Evolutionary conservation across 2,797 vertebrate genomes (phyloP), one percentile per base, ranked within the genome.

Genomic region (Protonibea diacanthus): DNA sequence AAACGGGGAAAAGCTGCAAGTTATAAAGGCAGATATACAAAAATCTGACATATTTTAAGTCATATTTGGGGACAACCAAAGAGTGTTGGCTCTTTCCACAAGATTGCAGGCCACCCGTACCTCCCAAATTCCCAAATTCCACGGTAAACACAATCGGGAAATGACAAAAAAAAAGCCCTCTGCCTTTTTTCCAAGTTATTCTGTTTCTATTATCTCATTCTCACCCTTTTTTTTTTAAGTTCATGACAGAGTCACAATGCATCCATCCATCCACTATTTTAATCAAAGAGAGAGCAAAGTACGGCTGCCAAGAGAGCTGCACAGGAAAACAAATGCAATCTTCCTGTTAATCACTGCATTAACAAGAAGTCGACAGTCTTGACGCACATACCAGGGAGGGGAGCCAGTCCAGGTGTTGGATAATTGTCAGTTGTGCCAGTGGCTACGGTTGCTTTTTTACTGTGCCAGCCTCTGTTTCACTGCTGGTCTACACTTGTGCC

Each of bases 301-400:
- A 78, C 57, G 14, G 76, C 82, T 86, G 90, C 89, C 89, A 88
- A 84, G 80, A 90, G 89, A 88, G 89, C 82, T 27, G 83, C 81
- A 81, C 74, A 67, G 67, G 66, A 86, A 91, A 91, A 93, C 84
- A 92, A 91, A 88, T 71, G 81, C 81, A 81, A 89, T 88, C 82
- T 90, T 89, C 79, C 80, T 92, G 88, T 93, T 93, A 91, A 93
- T 93, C 88, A 92, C 85, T 81, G 82, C 79, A 91, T 93, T 93
- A 93, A 89, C 83, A 91, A 89, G 78, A 90, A 75, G 85, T 83
- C 71, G 76, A 89, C 88, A 87, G 84, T 89, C 82, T 76, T 80
- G 88, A 89, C 80, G 70, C 81, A 83, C 83, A 82, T 78, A 86
- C 80, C 73, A 84, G 85, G 78, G 84, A 87, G 76, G 76, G 69